Evolutionary conservation across 1,140 invertebrate genomes (phyloP).

Genomic region (Pinna nobilis): DNA sequence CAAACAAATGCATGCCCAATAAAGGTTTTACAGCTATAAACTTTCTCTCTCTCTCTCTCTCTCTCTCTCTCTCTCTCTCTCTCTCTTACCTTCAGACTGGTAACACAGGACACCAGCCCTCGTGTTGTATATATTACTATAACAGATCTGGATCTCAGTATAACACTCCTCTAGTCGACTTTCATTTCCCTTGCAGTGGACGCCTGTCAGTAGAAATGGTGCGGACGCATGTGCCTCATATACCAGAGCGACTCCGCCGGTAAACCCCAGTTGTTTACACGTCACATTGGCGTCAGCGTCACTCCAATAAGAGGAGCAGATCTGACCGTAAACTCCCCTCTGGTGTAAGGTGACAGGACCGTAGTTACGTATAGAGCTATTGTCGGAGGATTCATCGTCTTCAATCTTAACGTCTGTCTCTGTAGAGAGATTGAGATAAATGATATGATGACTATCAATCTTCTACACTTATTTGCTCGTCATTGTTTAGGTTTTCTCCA

Average conservation of each 20-base stretch:
- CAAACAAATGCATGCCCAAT: background rate
- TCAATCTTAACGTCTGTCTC: too few species aligned
- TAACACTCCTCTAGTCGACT: conserved; percentile 5
- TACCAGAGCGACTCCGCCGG: conserved; percentile 37
- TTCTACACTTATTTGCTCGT: too few species aligned
- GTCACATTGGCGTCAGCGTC: conserved; percentile 53
- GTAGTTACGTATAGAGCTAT: background rate
- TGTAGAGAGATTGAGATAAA: too few species aligned
- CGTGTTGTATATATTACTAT: background rate
- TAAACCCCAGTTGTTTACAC: conserved; percentile 49
- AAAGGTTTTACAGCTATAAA: too few species aligned
- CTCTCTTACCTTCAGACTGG: conserved; percentile 12
- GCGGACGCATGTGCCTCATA: background rate
- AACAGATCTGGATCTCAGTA: conserved; percentile 10
- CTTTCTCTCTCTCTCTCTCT: background rate
- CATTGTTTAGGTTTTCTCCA: too few species aligned
- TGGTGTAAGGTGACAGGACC: conserved; percentile 6
- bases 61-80: background rate
- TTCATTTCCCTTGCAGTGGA: conserved; percentile 28
- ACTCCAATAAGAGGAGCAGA: conserved; percentile 54
- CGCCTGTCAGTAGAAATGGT: conserved; percentile 19
- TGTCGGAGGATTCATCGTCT: too few species aligned
- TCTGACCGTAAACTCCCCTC: conserved; percentile 52
- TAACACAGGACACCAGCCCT: conserved; percentile 30
- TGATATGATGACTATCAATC: too few species aligned